Percentiles rank a stretch among this genome's conserved stretches.
Evolutionary conservation across 2,113 vertebrate species (phyloP).

Genomic region (Geococcyx californianus): DNA sequence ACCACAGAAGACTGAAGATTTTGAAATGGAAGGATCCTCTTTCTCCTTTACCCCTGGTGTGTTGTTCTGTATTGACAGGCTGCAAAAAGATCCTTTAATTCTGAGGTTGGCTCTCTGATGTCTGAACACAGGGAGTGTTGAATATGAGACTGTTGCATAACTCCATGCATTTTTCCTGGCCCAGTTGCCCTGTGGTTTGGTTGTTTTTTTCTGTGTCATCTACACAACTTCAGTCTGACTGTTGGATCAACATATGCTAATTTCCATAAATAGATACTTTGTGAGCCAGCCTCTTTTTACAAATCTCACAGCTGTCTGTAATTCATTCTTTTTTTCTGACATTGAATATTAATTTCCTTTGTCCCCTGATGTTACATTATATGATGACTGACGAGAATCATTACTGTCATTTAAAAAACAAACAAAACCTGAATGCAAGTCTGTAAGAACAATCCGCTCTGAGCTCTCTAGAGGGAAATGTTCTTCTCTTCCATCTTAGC

Average conservation of each 20-base stretch:
- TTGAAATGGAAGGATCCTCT: neutral
- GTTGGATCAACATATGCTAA: neutral
- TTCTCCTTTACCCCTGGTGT: accelerated
- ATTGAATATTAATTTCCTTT: conserved; percentile 23
- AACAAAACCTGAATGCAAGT: neutral
- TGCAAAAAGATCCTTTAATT: neutral
- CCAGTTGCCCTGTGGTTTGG: neutral
- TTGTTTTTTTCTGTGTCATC: neutral
- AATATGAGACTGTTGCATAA: neutral
- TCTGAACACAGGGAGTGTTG: neutral
- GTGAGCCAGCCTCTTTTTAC: neutral
- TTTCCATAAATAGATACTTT: neutral
- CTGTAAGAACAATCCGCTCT: neutral
- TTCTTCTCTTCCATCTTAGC: neutral
- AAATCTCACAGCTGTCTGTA: neutral
- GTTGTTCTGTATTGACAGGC: neutral
- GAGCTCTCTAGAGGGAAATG: neutral
- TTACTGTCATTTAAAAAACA: conserved; percentile 1
- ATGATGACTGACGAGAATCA: conserved; percentile 8
- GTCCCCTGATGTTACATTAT: neutral
- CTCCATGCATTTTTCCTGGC: neutral
- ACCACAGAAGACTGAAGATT: neutral
- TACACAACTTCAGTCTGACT: neutral
- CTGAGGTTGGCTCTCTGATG: neutral
- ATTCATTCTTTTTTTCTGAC: neutral